Evolutionary conservation across 1,140 invertebrate species (phyloP), one percentile per base, ranked within the genome.

Genomic region (Apis cerana): DNA sequence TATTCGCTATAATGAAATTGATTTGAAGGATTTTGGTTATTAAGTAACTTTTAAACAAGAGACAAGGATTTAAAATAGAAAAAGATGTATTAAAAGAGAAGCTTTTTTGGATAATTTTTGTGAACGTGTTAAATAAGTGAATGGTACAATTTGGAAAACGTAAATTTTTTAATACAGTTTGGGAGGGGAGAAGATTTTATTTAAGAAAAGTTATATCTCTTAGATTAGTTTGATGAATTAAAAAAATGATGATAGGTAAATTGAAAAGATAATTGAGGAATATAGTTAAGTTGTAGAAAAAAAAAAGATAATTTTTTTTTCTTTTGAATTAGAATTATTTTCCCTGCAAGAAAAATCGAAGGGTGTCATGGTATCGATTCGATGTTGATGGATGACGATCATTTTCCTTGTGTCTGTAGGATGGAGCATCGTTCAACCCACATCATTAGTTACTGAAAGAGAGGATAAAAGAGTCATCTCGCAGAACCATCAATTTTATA

Each of bases 371-470:
- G 13, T 52, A 75, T 83, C 62, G 75, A 72, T 65, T 12, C 59
- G 75, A 85, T 78, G 78, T 68, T 85, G 83, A 87, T 87, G 68
- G 85, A 87, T 79, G 78, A 82, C 65, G 65, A 76, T 69, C 27
- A 69, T 79, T 78, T 71, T 43, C 67, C 76, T 21, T 56, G 71
- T 77, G 54, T 64, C n/a, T 64, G 50, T 9, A 70, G 48, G 19
- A 50, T 27, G 56, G 52, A 43, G 75, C 48, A 64, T 23, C 75
- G 82, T 80, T 83, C 81, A 64, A 58, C 81, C 82, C 68, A 80
- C 82, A 83, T 83, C 76, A 83, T 83, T 80, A 82, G 75, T 74
- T 71, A 54, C 21, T 59, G 61, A 80, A 78, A 56, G 65, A 59
- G 76, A 80, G 76, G 67, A 82, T 84, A 70, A 80, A 67, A 58